phyloP scores from a whole-genome alignment of 2,888 invertebrate genomes.

The Megaustenia siamemsis region DNA sequence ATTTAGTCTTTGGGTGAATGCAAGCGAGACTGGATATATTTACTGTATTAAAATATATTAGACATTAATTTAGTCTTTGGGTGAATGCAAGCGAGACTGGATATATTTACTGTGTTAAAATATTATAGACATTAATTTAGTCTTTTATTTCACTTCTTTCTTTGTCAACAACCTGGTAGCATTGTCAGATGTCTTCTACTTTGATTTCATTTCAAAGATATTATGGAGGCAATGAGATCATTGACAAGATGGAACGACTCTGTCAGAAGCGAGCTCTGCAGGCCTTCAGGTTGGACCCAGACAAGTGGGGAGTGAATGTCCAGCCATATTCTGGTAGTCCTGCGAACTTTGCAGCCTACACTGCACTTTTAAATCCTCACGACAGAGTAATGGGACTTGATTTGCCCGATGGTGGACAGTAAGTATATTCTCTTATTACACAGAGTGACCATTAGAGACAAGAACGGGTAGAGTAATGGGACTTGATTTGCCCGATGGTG shows the following conservation, averaged over 20 bases:
- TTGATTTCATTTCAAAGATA: conserved; percentile 84
- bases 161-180: too few species aligned
- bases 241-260: conserved; percentile 94
- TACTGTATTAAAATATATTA: too few species aligned
- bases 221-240: conserved; percentile 97
- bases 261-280: conserved; percentile 93
- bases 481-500: conserved; percentile 96
- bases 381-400: conserved; percentile 97
- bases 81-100: too few species aligned
- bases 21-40: too few species aligned
- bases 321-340: conserved; percentile 98
- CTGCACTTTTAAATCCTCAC: conserved; percentile 90
- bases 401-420: conserved; percentile 97
- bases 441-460: neutral
- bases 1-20: too few species aligned
- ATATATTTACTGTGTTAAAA: too few species aligned
- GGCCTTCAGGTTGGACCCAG: conserved; percentile 89
- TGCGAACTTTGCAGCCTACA: conserved; percentile 98
- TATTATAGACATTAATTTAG: too few species aligned
- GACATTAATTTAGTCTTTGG: too few species aligned
- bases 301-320: conserved; percentile 88
- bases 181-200: neutral
- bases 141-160: too few species aligned
- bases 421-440: conserved; percentile 60
- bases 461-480: conserved; percentile 96